These are phyloP conservation scores for Pangasius macronema DNA, from an alignment of 2,797 vertebrate species.

Conservation along the genomic window DNA sequence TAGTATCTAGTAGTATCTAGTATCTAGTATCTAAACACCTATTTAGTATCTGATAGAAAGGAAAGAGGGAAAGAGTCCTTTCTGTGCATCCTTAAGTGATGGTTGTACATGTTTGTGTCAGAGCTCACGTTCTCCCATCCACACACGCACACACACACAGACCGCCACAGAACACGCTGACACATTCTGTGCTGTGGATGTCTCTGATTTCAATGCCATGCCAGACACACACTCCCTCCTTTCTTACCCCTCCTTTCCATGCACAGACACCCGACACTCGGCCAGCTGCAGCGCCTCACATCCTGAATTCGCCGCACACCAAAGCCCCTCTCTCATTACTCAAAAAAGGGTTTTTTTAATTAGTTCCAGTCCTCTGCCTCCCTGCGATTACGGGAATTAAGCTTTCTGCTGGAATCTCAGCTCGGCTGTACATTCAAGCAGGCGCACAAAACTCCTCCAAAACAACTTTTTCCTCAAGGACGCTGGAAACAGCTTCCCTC, in stretches of 20 bases:
- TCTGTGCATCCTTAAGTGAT: neutral
- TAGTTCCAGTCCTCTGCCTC: constrained; percentile 71
- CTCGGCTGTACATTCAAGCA: constrained; percentile 34
- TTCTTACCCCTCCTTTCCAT: constrained; percentile 34
- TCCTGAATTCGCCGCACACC: constrained; percentile 64
- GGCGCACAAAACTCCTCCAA: constrained; percentile 30
- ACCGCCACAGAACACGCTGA: constrained; percentile 45
- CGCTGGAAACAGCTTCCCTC: constrained; percentile 20
- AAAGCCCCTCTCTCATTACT: constrained; percentile 58
- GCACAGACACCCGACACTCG: constrained; percentile 66
- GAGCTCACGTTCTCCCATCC: constrained; percentile 17
- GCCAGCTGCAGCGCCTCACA: constrained; percentile 70
- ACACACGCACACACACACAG: neutral
- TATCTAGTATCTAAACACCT: no score
- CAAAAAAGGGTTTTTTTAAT: constrained; percentile 64
- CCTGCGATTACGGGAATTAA: constrained; percentile 65
- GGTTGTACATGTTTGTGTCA: constrained; percentile 1
- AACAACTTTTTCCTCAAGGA: constrained; percentile 46
- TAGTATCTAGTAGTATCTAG: no score
- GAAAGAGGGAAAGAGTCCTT: neutral
- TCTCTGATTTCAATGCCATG: constrained; percentile 66
- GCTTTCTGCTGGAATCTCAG: constrained; percentile 56
- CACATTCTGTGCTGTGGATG: constrained; percentile 48
- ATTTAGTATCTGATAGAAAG: neutral
- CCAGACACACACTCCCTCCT: constrained; percentile 53